Base-by-base conservation (phyloP, 2,888 invertebrate genomes). In the Papilio protenor region DNA sequence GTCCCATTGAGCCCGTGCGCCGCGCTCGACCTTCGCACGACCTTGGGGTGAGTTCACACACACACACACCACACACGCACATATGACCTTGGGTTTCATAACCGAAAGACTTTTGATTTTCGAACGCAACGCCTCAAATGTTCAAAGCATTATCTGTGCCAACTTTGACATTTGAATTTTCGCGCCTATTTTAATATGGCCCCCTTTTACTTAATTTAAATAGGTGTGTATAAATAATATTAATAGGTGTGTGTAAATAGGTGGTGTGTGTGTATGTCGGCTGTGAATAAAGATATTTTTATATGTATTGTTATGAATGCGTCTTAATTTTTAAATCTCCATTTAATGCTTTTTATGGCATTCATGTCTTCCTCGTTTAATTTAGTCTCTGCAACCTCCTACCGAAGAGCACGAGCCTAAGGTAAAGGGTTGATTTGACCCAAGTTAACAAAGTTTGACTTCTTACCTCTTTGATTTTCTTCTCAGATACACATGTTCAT, bases 11-110 rank as follows among this genome's bases (percentile, higher is more conserved):
- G 91, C 89, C 90, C 87, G 89, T 89, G 87, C 88, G 82, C 88
- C 86, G 88, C 87, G 82, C 78, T 81, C 82, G 86, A 89, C 91
- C 90, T 90, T 91, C 85, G 81, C 73, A 77, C 85, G 90, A 85
- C 92, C 92, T 92, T 91, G 89, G 83, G 91, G 92, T 92, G 82
- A 92, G 92, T 92, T 85, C 82, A 86, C 87, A 86, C 86, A 87
- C 83, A 85, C 80, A 61, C 61, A 4, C 40, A n/a, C 16, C 66
- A 69, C 66, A 69, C 66, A 69, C 1, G 2, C 88, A 87, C 87
- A 87, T 90, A 90, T 91, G 90, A 89, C 90, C 90, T 90, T 89
- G 84, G 73, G 55, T 78, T 78, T 72, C 75, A 66, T 66, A 78
- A 72, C 72, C 45, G 73, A 64, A 23, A 77, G 64, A 70, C 75